Evolutionary conservation across 2,113 vertebrate genomes (phyloP), one percentile per base, ranked within the genome.

Genomic region (Camarhynchus parvulus): DNA sequence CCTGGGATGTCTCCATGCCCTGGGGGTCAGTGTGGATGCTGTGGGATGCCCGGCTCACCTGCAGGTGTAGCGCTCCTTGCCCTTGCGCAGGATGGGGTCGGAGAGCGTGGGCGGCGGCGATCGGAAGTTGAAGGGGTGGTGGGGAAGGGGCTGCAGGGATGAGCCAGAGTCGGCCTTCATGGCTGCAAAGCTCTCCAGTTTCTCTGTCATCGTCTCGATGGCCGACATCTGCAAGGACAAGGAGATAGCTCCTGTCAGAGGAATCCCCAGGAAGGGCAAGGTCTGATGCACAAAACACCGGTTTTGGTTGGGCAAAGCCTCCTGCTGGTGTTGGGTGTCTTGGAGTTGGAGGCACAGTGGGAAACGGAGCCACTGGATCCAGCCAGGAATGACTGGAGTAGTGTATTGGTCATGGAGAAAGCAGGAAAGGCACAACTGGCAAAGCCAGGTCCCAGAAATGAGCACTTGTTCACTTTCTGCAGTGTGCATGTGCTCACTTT

Each of bases 21-120:
- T 1, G 16, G 56, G 56, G 59, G 3, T 62, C 20, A 2, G 20
- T 1, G 25, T 17, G 72, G 44, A 0, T 6, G 8, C 35, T 5
- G 0, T 2, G 52, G 82, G 41, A 2, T 7, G 63, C 55, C 33
- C 3, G 1, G 55, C 97, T 95, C 88, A 99, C 99, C 99, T 99
- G 99, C 99, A 99, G 42, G 99, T 99, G 88, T 99, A 99, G 11
- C 99, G 98, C 95, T 99, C 99, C 97, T 99, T 99, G 98, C 99
- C 99, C 98, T 99, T 99, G 97, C 99, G 98, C 94, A 99, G 98
- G 98, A 99, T 99, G 96, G 99, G 99, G 55, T 99, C 99, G 2
- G 99, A 99, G 33, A 99, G 98, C 28, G 99, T 99, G 7, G 99
- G 98, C 21, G 99, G 99, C 0, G 99, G 99, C 3, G 99, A 99